A percentile compares a stretch with the other conserved stretches of the same genome.
phyloP scores from a whole-genome alignment of 2,113 vertebrate species.

The Elephantulus edwardii region DNA sequence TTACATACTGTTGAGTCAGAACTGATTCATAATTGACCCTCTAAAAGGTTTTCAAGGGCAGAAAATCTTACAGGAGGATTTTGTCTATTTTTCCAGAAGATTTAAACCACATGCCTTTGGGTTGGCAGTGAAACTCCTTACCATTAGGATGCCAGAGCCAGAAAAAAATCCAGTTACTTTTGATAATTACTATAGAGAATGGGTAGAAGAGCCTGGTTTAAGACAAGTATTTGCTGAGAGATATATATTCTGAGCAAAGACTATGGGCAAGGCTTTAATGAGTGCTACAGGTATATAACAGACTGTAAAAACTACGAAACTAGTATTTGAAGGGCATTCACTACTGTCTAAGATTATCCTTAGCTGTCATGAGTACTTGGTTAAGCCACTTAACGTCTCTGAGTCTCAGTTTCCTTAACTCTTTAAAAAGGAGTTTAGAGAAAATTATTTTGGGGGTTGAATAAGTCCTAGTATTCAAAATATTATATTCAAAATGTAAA shows the following conservation, averaged over 20 bases:
- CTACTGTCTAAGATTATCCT: background rate
- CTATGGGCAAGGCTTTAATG: background rate
- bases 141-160: no score
- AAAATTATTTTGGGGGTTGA: constrained; percentile 1
- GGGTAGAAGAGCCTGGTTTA: background rate
- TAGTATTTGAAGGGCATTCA: background rate
- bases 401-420: constrained; percentile 12
- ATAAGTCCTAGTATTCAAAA: background rate
- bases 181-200: background rate
- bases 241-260: background rate
- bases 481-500: background rate
- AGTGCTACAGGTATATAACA: background rate
- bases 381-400: background rate
- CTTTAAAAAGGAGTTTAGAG: background rate
- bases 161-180: no score
- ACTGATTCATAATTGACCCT: no score
- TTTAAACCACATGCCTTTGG: no score
- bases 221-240: background rate
- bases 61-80: no score
- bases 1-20: no score
- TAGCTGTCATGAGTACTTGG: background rate
- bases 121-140: no score
- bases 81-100: no score
- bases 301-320: background rate
- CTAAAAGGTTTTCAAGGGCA: no score